Evolutionary conservation across 2,888 invertebrate genomes (phyloP), one percentile per base, ranked within the genome.

Genomic region (Cerastis rubricosa): DNA sequence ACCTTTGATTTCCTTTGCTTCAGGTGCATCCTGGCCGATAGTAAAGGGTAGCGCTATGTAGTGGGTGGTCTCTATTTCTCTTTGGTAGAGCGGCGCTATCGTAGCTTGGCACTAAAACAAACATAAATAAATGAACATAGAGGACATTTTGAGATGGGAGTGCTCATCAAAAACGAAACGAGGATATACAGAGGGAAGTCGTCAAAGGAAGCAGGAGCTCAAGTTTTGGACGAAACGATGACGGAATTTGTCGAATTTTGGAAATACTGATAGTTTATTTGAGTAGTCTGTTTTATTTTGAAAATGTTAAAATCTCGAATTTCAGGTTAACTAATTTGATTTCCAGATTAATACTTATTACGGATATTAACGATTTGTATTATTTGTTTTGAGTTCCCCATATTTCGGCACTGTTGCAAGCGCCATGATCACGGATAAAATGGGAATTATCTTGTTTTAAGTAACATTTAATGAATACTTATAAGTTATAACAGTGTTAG

Each of bases 41-140:
- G 82, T 74, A 54, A 87, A 83, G 19, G 90, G 87, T 40, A 89
- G 78, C 7, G 89, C 88, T 64, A 90, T 85, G 65, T 90, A 92
- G 78, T 92, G 94, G 11, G 91, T 92, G 12, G 92, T 90, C 22
- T 89, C 90, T 1, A 89, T 90, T 82, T 95, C 95, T 47, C 92
- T 90, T 79, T 94, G 94, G 77, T 96, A 96, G 7, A 96, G 85
- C 0, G 96, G 96, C 2, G 96, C 93, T 88, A 96, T 94, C 40
- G 94, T 94, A n/a, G 95, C 94, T 90, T 94, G 96, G 78, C 96
- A 96, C 96, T 96, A 90, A 76, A 93, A 87, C 47, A 76, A 64
- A 82, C 54, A 66, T 29, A 40, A 47, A 74, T 68, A 57, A 64
- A 57, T 72, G 12, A 81, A 78, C 45, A 49, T 35, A 14, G 25